A percentile compares a stretch with the other conserved stretches of the same genome.
phyloP scores from a whole-genome alignment of 2,888 invertebrate species.

The Tromatobia lineatoria region DNA sequence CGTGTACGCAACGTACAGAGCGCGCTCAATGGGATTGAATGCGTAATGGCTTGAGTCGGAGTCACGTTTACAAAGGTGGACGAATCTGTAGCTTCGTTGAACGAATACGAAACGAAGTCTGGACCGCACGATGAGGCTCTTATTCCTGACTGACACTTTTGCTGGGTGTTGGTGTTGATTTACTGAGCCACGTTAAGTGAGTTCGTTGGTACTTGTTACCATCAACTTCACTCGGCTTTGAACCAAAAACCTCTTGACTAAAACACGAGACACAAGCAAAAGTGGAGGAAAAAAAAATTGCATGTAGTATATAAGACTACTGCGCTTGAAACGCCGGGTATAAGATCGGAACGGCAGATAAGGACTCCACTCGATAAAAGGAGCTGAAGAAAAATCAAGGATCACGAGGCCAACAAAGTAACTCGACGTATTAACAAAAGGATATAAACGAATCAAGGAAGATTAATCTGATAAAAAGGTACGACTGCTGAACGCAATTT shows the following conservation, averaged over 20 bases:
- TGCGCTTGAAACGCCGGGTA: not conserved
- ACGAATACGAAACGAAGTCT: conserved; percentile 72
- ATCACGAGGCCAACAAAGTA: conserved; percentile 6
- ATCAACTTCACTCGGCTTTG: not conserved
- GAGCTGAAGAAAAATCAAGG: not conserved
- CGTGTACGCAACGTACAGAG: conserved; percentile 40
- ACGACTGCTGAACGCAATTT: not conserved
- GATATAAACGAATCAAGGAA: conserved; percentile 12
- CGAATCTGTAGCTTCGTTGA: conserved; percentile 39
- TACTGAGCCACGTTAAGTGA: conserved; percentile 9
- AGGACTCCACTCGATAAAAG: not conserved
- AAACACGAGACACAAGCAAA: conserved; percentile 12
- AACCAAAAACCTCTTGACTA: conserved; percentile 20
- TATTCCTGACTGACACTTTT: conserved; percentile 28
- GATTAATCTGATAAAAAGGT: conserved; percentile 20
- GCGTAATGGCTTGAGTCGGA: conserved; percentile 57
- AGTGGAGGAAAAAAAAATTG: not conserved
- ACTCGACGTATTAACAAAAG: not conserved
- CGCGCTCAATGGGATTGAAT: conserved; percentile 56
- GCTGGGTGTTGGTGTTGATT: conserved; percentile 8
- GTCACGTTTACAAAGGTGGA: conserved; percentile 53
- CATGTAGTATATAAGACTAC: conserved; percentile 14
- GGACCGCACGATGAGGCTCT: conserved; percentile 42
- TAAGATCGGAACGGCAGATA: not conserved
- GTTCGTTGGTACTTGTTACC: conserved; percentile 16